These are phyloP conservation scores for Limanda limanda DNA, from an alignment of 2,113 vertebrate genomes.

Conservation along the genomic window DNA sequence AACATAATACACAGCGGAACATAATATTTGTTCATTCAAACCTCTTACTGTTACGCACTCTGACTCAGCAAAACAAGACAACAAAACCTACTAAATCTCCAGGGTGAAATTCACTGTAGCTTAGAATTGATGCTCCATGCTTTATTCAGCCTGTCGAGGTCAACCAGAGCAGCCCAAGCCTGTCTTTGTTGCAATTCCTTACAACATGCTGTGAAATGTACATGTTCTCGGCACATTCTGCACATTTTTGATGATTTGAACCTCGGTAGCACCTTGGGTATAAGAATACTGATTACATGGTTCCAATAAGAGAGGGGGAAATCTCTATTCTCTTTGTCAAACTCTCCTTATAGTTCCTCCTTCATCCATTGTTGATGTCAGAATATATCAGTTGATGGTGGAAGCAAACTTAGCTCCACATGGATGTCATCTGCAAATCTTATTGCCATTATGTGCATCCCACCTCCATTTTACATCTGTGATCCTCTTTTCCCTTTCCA, in stretches of 20 bases:
- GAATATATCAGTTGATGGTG: neutral
- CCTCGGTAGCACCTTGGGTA: neutral
- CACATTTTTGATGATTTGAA: neutral
- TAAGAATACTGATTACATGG: neutral
- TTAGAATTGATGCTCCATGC: too few relatives aligned
- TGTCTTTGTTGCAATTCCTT: neutral
- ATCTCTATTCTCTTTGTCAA: neutral
- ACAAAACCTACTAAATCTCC: neutral
- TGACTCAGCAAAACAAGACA: neutral
- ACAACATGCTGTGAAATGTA: neutral
- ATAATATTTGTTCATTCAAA: conserved; percentile 2
- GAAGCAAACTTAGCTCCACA: conserved; percentile 1
- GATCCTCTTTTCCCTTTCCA: neutral
- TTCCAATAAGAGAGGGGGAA: neutral
- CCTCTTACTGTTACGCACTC: neutral
- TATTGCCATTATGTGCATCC: neutral
- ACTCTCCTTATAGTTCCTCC: neutral
- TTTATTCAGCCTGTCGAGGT: too few relatives aligned
- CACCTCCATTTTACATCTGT: neutral
- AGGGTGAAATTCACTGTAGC: neutral
- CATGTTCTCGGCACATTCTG: neutral
- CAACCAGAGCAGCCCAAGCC: too few relatives aligned
- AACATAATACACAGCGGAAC: neutral
- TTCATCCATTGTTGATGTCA: neutral
- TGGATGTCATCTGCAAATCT: neutral